phyloP scores from a whole-genome alignment of 2,113 vertebrate species.

The Mesitornis unicolor region DNA sequence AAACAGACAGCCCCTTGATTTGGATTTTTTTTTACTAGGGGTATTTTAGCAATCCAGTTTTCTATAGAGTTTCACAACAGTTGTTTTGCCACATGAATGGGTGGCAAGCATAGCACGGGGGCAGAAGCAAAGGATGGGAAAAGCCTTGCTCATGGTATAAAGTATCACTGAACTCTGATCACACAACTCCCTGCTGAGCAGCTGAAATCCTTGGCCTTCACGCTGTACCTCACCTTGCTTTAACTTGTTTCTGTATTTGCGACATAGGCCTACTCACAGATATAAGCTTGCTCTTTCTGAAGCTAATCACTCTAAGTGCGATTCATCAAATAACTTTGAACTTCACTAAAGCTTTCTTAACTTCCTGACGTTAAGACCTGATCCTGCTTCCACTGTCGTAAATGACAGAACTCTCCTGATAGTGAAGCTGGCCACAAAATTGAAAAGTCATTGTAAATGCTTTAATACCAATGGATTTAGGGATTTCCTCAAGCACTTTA shows the following conservation, averaged over 20 bases:
- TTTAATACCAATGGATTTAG: slow-evolving; percentile 47
- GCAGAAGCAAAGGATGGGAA: not conserved
- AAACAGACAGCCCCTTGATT: not conserved
- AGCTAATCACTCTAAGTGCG: not conserved
- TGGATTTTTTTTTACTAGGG: not conserved
- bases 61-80: not conserved
- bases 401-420: not conserved
- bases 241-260: not conserved
- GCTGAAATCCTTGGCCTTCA: not conserved
- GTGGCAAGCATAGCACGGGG: not conserved
- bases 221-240: not conserved
- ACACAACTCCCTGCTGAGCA: not conserved
- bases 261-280: not conserved
- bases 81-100: not conserved
- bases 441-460: slow-evolving; percentile 34
- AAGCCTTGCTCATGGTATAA: not conserved
- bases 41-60: not conserved
- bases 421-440: not conserved
- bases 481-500: slow-evolving; percentile 68
- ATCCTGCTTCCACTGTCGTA: not conserved
- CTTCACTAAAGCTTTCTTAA: not conserved
- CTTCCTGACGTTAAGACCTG: not conserved
- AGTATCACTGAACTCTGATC: not conserved
- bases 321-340: not conserved
- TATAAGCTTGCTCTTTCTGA: not conserved